These are phyloP conservation scores for Slavum lentiscoides DNA, from an alignment of 2,888 invertebrate genomes.

Conservation along the genomic window DNA sequence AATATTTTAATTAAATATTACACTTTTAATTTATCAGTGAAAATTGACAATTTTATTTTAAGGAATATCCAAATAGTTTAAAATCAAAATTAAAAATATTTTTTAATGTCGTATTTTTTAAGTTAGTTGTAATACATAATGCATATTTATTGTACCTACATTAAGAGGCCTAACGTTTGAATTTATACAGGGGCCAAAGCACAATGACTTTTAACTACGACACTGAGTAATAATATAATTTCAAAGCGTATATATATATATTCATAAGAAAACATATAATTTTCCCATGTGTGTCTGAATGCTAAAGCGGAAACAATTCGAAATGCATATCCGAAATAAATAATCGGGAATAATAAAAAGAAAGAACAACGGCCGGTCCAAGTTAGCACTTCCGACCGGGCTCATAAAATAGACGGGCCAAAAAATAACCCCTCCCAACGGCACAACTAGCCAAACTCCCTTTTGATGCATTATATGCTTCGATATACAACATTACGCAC, in stretches of 20 bases:
- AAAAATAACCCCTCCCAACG: conserved; percentile 9
- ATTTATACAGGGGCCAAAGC: too few relatives aligned
- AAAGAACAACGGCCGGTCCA: conserved; percentile 48
- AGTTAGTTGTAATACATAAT: too few relatives aligned
- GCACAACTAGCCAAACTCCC: conserved; percentile 26
- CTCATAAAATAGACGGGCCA: conserved; percentile 44
- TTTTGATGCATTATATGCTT: background rate
- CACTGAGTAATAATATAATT: too few relatives aligned
- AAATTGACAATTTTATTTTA: too few relatives aligned
- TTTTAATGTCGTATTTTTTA: too few relatives aligned
- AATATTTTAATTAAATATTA: too few relatives aligned
- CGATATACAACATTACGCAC: conserved; percentile 15
- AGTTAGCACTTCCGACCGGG: conserved; percentile 51
- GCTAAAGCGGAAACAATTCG: conserved; percentile 42
- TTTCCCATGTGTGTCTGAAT: conserved; percentile 10
- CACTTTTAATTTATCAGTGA: too few relatives aligned
- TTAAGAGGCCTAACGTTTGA: too few relatives aligned
- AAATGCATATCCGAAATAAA: conserved; percentile 53
- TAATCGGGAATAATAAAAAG: conserved; percentile 43
- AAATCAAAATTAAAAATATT: too few relatives aligned
- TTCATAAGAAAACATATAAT: background rate
- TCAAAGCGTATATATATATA: background rate
- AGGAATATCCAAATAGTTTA: too few relatives aligned
- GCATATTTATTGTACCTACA: too few relatives aligned
- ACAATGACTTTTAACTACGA: too few relatives aligned